phyloP scores from a whole-genome alignment of 2,113 vertebrate genomes.

The Bothrops jararaca region DNA sequence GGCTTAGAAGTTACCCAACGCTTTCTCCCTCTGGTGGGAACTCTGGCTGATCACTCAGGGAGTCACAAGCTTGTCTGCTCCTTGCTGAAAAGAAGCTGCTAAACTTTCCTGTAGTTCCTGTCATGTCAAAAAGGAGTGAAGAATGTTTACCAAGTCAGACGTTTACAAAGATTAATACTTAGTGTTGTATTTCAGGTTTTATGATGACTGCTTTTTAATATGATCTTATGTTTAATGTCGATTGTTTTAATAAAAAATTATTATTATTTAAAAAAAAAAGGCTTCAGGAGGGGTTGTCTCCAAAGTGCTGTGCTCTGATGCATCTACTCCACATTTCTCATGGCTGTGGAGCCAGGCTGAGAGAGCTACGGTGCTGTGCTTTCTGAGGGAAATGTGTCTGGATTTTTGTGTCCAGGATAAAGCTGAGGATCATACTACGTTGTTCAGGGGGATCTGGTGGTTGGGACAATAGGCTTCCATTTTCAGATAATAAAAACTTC shows the following conservation, averaged over 20 bases:
- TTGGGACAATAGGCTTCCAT: background rate
- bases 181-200: too few species aligned
- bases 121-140: background rate
- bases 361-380: background rate
- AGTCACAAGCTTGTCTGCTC: background rate
- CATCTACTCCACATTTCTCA: background rate
- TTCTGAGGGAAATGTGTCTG: background rate
- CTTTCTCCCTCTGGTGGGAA: background rate
- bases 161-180: too few species aligned
- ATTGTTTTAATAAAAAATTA: too few species aligned
- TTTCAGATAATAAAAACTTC: background rate
- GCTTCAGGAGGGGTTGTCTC: background rate
- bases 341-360: background rate
- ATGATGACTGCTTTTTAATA: too few species aligned
- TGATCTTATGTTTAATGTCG: too few species aligned
- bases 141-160: too few species aligned
- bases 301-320: background rate
- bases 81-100: background rate
- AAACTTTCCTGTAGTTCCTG: background rate
- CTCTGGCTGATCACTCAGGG: background rate
- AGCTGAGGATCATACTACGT: background rate
- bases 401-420: background rate
- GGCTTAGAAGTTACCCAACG: background rate
- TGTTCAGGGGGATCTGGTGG: background rate
- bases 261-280: too few species aligned